Evolutionary conservation across 2,888 invertebrate species (phyloP).

Genomic region (Eubasilissa splendida): DNA sequence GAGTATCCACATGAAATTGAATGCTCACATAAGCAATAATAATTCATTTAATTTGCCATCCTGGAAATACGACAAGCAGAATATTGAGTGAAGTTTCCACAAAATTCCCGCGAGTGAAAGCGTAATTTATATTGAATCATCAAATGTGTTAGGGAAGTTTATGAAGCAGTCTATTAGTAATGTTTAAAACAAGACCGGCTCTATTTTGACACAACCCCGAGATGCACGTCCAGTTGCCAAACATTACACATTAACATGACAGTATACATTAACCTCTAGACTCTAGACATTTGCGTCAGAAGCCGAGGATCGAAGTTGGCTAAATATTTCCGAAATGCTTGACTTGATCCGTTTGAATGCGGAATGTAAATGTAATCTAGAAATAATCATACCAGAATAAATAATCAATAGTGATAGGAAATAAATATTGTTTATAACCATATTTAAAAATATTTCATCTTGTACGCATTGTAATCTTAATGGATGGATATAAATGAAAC

Average conservation of each 20-base stretch:
- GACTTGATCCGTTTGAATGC: constrained; percentile 5
- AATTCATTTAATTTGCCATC: too few relatives aligned
- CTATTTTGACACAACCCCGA: constrained; percentile 16
- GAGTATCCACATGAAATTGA: too few relatives aligned
- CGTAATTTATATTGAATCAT: background rate
- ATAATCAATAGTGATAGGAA: too few relatives aligned
- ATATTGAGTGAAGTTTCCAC: constrained; percentile 3
- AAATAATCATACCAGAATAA: too few relatives aligned
- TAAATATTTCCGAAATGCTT: constrained; percentile 9
- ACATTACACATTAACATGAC: constrained; percentile 20
- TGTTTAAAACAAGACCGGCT: constrained; percentile 5
- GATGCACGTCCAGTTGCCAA: background rate
- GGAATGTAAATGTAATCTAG: too few relatives aligned
- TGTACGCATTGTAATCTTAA: too few relatives aligned
- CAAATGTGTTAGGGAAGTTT: background rate
- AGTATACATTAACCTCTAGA: background rate
- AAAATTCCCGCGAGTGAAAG: constrained; percentile 1
- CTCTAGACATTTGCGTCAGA: constrained; percentile 6
- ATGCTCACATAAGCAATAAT: too few relatives aligned
- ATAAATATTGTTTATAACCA: too few relatives aligned
- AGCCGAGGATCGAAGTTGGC: constrained; percentile 5
- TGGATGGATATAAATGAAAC: too few relatives aligned
- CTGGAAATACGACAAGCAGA: constrained; percentile 1
- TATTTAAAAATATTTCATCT: too few relatives aligned
- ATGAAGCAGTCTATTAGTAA: constrained; percentile 7